Evolutionary conservation across 2,113 vertebrate species (phyloP).

Genomic region (Gulo gulo): DNA sequence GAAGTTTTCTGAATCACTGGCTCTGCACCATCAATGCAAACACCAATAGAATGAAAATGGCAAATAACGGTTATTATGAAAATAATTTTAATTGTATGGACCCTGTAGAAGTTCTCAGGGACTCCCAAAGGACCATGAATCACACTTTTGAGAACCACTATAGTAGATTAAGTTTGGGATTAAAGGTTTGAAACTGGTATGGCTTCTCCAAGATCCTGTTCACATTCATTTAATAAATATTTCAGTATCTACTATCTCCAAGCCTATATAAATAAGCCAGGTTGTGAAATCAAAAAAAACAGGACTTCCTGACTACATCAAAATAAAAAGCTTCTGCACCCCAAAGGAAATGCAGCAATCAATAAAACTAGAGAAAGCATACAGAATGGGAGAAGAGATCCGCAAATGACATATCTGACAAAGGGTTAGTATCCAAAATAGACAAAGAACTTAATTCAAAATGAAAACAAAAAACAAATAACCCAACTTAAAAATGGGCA

Average conservation of each 20-base stretch:
- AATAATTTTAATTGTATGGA: not conserved
- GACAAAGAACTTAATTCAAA: not conserved
- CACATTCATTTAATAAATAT: not conserved
- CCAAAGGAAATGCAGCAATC: not conserved
- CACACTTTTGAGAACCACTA: not conserved
- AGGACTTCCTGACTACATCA: not conserved
- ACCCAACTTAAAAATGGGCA: not conserved
- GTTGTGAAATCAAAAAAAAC: not conserved
- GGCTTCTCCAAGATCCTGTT: not conserved
- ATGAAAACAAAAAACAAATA: not conserved
- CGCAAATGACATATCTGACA: not conserved
- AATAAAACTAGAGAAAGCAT: not conserved
- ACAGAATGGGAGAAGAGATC: not conserved
- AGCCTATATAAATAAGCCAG: not conserved
- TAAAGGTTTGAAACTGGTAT: not conserved
- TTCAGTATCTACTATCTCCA: not conserved
- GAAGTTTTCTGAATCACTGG: not conserved
- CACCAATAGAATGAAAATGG: not conserved
- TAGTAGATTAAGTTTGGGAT: not conserved
- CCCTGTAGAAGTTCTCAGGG: not conserved
- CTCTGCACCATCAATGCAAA: not conserved
- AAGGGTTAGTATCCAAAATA: not conserved
- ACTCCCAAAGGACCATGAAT: not conserved
- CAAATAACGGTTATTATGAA: not conserved
- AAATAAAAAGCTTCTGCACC: not conserved